Conservation (phyloP, 2,797 vertebrate genomes). For the Coccyzus lansbergi region DNA sequence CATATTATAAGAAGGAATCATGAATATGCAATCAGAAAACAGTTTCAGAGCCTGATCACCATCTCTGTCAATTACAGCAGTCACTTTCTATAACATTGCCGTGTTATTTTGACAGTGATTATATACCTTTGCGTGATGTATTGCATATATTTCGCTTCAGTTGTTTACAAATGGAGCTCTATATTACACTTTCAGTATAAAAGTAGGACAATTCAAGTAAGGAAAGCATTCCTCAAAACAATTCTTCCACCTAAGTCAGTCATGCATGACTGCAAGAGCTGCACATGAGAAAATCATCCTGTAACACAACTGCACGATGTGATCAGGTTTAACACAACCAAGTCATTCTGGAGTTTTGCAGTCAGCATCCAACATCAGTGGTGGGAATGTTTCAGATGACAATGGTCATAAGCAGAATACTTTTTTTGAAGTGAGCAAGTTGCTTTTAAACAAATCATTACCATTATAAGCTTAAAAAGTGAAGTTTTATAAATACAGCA, state of each 20-base stretch:
- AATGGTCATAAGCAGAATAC: not conserved
- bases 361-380: not conserved
- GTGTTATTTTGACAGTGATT: constrained; percentile 81
- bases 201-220: constrained; percentile 57
- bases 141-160: constrained; percentile 71
- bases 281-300: not conserved
- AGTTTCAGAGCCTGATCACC: constrained; percentile 73
- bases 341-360: not conserved
- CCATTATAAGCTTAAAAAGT: not conserved
- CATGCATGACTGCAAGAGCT: not conserved
- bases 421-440: not conserved
- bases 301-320: not conserved
- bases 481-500: not conserved
- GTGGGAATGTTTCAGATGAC: not conserved
- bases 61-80: constrained; percentile 76
- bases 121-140: constrained; percentile 77
- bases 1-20: constrained; percentile 70
- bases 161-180: constrained; percentile 81
- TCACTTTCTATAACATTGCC: constrained; percentile 69
- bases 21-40: constrained; percentile 83
- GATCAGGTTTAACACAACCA: not conserved
- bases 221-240: constrained; percentile 64
- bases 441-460: not conserved
- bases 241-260: constrained; percentile 55
- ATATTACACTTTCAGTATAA: constrained; percentile 51